A percentile compares a stretch with the other conserved stretches of the same genome.
Evolutionary conservation across 2,888 invertebrate genomes (phyloP).

Genomic region (Luperina testacea): DNA sequence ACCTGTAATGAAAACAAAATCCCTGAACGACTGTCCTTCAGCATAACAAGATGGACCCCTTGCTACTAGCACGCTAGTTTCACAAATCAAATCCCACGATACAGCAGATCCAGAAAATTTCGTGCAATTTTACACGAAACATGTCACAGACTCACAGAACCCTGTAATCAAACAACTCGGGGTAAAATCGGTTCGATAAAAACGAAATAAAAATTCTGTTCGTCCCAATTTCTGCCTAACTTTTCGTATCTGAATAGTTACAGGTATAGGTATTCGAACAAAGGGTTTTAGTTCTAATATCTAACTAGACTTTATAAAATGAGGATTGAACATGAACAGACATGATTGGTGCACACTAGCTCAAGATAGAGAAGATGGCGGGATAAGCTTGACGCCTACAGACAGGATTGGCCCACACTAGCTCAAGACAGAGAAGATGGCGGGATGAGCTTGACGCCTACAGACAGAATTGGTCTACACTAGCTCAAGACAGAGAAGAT

Average conservation of each 20-base stretch:
- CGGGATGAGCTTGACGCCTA: no score
- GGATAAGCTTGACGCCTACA: no score
- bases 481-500: no score
- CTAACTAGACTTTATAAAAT: background rate
- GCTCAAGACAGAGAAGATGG: no score
- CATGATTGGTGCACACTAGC: background rate
- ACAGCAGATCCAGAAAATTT: constrained; percentile 5
- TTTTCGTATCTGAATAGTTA: background rate
- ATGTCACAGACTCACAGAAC: constrained; percentile 9
- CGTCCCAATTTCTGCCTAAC: constrained; percentile 9
- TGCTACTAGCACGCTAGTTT: background rate
- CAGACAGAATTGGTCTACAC: no score
- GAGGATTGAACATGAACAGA: no score
- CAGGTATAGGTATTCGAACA: background rate
- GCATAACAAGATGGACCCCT: background rate
- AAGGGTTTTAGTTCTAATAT: background rate
- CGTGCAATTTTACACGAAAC: constrained; percentile 18
- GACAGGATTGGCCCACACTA: no score
- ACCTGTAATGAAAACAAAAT: background rate
- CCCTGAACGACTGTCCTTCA: no score
- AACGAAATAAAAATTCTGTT: constrained; percentile 13
- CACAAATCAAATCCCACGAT: constrained; percentile 7
- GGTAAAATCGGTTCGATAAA: constrained; percentile 16
- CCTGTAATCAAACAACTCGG: constrained; percentile 29
- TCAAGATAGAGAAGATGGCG: no score